Evolutionary conservation across 2,113 vertebrate species (phyloP), one percentile per base, ranked within the genome.

Genomic region (Arvicanthis niloticus): DNA sequence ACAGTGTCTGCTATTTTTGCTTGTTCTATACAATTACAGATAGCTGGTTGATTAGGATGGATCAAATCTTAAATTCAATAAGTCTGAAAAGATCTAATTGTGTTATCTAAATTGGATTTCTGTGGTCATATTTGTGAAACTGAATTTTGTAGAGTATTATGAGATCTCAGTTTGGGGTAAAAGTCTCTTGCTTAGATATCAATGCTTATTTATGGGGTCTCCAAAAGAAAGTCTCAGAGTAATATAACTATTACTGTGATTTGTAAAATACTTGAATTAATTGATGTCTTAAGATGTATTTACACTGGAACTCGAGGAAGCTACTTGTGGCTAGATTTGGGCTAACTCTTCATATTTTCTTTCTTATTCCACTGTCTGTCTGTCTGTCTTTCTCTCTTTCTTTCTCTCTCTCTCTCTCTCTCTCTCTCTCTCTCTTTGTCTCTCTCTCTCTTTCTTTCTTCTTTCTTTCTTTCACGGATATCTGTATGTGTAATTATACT

Each of bases 81-180:
- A 89, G 60, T 73, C 6, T 68, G 56, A 24, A 62, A 65, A 48
- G 16, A 40, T 42, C 24, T 15, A 62, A 75, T 7, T 80, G 2
- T 51, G 13, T 82, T 95, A 56, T 34, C n/a, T 78, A 95, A 94
- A 53, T 24, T 62, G n/a, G 72, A 26, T 93, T 91, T 96, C 87
- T 89, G 19, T 78, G 67, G 24, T 37, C 37, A 87, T 88, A 62
- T 53, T 95, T 89, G 13, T 78, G 77, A 95, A 91, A 81, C 5
- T 81, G 42, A 88, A 21, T 81, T 72, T 91, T 89, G 31, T 93
- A 73, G 40, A 94, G 86, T 29, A 78, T 76, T 76, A 5, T 10
- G n/a, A 80, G 13, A n/a, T n/a, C n/a, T n/a, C n/a, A 37, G 67
- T 92, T 96, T 90, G 26, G 24, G 62, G 40, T 37, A 82, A 85